Percentiles rank a stretch among this genome's conserved stretches.
These are phyloP conservation scores for Bactericera cockerelli DNA, from an alignment of 1,140 invertebrate genomes.

Conservation along the genomic window DNA sequence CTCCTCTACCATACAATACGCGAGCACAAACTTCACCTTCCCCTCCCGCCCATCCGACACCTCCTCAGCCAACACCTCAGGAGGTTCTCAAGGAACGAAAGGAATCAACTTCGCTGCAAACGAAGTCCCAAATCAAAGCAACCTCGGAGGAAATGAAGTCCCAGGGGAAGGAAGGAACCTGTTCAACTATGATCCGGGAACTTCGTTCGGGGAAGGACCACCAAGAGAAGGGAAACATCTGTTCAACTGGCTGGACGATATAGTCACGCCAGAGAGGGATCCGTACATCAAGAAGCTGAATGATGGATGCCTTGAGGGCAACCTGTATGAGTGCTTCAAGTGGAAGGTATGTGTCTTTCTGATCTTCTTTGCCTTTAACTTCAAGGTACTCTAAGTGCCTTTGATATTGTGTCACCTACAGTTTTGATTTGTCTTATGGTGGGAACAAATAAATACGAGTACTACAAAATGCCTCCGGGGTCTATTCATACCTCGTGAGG, in stretches of 20 bases:
- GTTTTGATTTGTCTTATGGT: no score
- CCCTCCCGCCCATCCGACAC: background rate
- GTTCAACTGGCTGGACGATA: slow-evolving; percentile 55
- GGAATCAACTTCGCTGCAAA: no score
- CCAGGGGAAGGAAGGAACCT: background rate
- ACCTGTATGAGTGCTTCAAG: slow-evolving; percentile 65
- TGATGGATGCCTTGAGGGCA: slow-evolving; percentile 49
- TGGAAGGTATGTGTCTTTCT: no score
- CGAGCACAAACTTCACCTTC: background rate
- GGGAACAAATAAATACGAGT: no score
- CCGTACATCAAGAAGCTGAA: slow-evolving; percentile 55
- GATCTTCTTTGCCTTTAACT: no score
- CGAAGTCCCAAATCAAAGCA: no score
- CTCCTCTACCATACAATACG: background rate
- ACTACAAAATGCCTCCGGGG: no score
- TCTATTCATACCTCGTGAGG: no score
- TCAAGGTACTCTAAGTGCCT: no score
- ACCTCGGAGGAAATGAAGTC: no score
- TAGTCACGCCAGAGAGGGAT: slow-evolving; percentile 49
- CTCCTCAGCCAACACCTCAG: background rate
- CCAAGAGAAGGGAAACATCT: slow-evolving; percentile 40
- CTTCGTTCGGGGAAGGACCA: background rate
- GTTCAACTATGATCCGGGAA: background rate
- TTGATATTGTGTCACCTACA: no score
- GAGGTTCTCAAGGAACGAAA: background rate